Base-by-base conservation (phyloP, 2,888 invertebrate genomes). In the Heteromurus nitidus region DNA sequence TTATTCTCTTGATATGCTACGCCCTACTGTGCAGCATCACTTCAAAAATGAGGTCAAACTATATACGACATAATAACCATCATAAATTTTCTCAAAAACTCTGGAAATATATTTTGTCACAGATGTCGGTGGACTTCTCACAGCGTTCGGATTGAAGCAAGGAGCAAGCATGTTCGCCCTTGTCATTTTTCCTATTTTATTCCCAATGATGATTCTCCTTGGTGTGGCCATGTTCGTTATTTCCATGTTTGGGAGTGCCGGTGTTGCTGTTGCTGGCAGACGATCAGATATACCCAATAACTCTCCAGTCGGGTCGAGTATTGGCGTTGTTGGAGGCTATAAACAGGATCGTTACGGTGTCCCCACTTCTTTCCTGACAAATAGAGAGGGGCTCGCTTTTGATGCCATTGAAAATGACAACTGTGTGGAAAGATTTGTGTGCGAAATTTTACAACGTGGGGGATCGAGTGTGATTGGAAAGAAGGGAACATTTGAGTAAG, bases 111-210 rank as follows among this genome's bases (percentile, higher is more conserved):
- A n/a, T n/a, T n/a, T n/a, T n/a, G n/a, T n/a, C n/a, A 70, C 28
- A 84, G 85, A 85, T 77, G 68, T 85, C 9, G 70, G 85, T 55
- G 85, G 85, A 53, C 62, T 85, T 26, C 76, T 83, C 22, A 62
- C 79, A 1, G 47, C 67, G 28, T 22, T 76, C n/a, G 83, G 83
- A 22, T 55, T 85, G 47, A 82, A 80, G 44, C 53, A 79, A 68
- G 83, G 85, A 44, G 77, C 80, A 3, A 85, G 83, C 31, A 22
- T 85, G 9, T 70, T 82, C n/a, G 85, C 82, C 1, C 47, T 85
- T 1, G 77, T 85, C 2, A 20, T 82, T 0, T 77, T 85, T 24
- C 85, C 85, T 11, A 31, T 85, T 20, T 55, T 85, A 5, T 69
- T 85, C 36, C 85, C 85, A 30, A 64, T 85, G 53, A 74, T 85